Base-by-base conservation (phyloP, 2,797 vertebrate genomes). In the Halcyon badia region DNA sequence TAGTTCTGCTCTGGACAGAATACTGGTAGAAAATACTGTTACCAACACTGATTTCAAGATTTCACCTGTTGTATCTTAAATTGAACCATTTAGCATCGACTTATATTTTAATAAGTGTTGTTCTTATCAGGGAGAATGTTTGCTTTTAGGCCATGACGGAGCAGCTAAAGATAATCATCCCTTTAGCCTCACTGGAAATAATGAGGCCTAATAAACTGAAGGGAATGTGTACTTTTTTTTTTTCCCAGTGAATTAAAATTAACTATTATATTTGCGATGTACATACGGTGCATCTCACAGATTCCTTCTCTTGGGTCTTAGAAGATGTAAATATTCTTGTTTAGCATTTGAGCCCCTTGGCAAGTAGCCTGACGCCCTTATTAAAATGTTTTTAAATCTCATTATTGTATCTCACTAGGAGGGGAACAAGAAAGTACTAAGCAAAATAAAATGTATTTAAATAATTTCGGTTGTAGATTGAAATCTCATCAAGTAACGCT, bases 261-360 rank as follows among this genome's bases (percentile, higher is more conserved):
- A 78, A 61, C 66, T 68, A 4, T 84, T 6, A 4, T 83, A 58
- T 95, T 89, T 84, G 89, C 0, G 1, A 39, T 58, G 51, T 49
- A 64, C 6, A 1, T 73, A 37, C 1, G 1, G 71, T 71, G 71
- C 44, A 13, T 78, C 1, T 6, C 51, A 11, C 70, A 31, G 52
- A 82, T 89, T 88, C 92, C 60, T 94, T 72, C 88, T 90, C 42
- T 51, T 25, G 61, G 80, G 78, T 90, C 89, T 90, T 62, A 79
- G 58, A 61, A 83, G 91, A 92, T 83, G 81, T 90, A 91, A 94
- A 94, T 85, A 46, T 65, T 77, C 94, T 95, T 83, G 82, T 62
- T 91, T 93, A 81, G 79, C 60, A 82, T 94, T 93, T 24, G 1
- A 94, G 60, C 87, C 84, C 72, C 35, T 85, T 93, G 93, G 92